These are phyloP conservation scores for Ruditapes philippinarum DNA, from an alignment of 1,140 invertebrate genomes.

Conservation along the genomic window DNA sequence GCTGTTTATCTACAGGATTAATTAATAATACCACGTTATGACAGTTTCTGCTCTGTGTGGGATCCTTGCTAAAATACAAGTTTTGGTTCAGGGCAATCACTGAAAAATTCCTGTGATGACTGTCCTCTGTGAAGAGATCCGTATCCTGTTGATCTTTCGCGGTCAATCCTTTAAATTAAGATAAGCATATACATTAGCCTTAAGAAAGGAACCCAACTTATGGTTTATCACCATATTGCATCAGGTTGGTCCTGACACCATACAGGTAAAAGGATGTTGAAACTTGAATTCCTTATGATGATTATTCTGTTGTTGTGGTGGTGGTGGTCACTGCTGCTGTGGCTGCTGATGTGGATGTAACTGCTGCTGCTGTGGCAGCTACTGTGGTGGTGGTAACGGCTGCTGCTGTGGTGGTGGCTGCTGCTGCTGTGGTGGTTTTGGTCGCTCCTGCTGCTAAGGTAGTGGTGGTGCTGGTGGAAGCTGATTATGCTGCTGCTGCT, in stretches of 20 bases:
- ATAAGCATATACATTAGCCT: too few relatives aligned
- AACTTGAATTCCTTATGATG: neutral
- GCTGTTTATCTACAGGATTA: constrained; percentile 47
- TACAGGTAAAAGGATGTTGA: too few relatives aligned
- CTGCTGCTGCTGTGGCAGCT: neutral
- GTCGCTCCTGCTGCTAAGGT: neutral
- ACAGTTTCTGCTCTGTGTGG: constrained; percentile 57
- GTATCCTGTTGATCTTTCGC: constrained; percentile 30
- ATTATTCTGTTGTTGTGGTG: neutral
- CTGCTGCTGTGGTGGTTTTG: neutral
- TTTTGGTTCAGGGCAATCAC: constrained; percentile 39
- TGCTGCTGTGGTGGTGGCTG: neutral
- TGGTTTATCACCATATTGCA: too few relatives aligned
- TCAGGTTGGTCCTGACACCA: too few relatives aligned
- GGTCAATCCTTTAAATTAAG: too few relatives aligned
- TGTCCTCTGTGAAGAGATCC: constrained; percentile 46
- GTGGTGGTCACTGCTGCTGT: neutral
- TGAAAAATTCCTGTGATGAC: constrained; percentile 30
- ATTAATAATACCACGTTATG: constrained; percentile 66
- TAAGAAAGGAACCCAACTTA: too few relatives aligned
- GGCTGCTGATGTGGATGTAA: neutral
- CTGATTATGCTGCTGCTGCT: neutral
- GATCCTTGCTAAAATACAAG: constrained; percentile 38
- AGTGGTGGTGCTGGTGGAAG: neutral
- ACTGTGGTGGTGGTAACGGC: neutral